Evolutionary conservation across 2,888 invertebrate genomes (phyloP).

Genomic region (Drosophila atripex): DNA sequence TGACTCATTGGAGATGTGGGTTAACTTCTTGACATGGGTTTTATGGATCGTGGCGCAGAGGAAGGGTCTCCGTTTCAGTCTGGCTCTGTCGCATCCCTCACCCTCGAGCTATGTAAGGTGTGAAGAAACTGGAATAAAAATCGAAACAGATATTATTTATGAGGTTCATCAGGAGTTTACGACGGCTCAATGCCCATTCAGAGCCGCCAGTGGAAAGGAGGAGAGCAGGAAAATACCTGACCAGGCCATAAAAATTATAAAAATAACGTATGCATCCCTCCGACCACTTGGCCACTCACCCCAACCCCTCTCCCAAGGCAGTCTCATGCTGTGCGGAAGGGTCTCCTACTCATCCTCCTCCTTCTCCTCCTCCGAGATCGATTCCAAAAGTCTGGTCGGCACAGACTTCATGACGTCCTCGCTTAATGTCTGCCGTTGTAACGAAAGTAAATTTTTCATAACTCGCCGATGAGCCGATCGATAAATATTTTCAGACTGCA

Average conservation of each 20-base stretch:
- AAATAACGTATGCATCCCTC: slow-evolving; percentile 61
- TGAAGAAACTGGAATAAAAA: slow-evolving; percentile 74
- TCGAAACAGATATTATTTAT: slow-evolving; percentile 81
- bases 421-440: slow-evolving; percentile 61
- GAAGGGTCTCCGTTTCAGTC: slow-evolving; percentile 3
- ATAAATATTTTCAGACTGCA: slow-evolving; percentile 61
- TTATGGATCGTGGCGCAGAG: slow-evolving; percentile 51
- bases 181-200: slow-evolving; percentile 53
- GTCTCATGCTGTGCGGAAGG: slow-evolving; percentile 71
- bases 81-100: slow-evolving; percentile 3
- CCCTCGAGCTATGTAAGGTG: slow-evolving; percentile 52
- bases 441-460: slow-evolving; percentile 76
- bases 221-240: slow-evolving; percentile 61
- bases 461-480: slow-evolving; percentile 59
- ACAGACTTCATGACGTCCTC: slow-evolving; percentile 77
- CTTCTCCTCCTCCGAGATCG: not conserved
- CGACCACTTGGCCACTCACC: slow-evolving; percentile 26
- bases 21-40: slow-evolving; percentile 76
- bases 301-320: slow-evolving; percentile 18
- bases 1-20: slow-evolving; percentile 45
- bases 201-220: slow-evolving; percentile 23
- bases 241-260: slow-evolving; percentile 70
- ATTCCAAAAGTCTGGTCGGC: slow-evolving; percentile 40
- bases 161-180: slow-evolving; percentile 82
- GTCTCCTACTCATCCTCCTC: slow-evolving; percentile 15